A percentile compares a stretch with the other conserved stretches of the same genome.
Conservation (phyloP, 2,797 vertebrate species). For the Setipinna tenuifilis region DNA sequence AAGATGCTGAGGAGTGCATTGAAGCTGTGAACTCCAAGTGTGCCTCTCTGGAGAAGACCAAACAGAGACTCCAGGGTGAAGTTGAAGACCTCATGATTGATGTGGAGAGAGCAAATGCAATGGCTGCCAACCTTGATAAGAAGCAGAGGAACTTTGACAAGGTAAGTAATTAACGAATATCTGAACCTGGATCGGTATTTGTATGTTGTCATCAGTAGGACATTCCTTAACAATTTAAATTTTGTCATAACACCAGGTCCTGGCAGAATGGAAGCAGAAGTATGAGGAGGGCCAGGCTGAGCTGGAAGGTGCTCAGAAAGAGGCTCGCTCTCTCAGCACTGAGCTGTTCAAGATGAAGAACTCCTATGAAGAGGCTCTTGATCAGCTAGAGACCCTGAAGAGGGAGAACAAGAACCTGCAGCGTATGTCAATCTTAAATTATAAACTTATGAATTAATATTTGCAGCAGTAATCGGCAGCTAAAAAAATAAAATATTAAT, state of each 20-base stretch:
- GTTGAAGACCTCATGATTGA: conserved; percentile 88
- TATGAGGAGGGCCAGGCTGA: conserved; percentile 85
- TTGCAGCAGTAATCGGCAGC: no score
- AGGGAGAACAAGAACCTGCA: conserved; percentile 88
- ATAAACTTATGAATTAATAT: no score
- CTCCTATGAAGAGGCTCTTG: conserved; percentile 84
- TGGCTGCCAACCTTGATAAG: conserved; percentile 81
- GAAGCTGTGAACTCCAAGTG: conserved; percentile 85
- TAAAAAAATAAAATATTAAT: no score
- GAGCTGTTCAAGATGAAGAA: conserved; percentile 88
- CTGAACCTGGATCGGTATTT: no score
- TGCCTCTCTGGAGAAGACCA: conserved; percentile 85
- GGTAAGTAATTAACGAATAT: conserved; percentile 57
- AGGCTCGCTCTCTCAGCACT: conserved; percentile 80
- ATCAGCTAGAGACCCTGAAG: conserved; percentile 84
- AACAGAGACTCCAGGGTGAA: conserved; percentile 83
- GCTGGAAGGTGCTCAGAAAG: conserved; percentile 82
- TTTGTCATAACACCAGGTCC: conserved; percentile 54
- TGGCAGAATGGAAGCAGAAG: conserved; percentile 86
- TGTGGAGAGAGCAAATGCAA: conserved; percentile 79
- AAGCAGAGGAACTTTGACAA: conserved; percentile 87
- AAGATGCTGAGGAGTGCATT: conserved; percentile 82
- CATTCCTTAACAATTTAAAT: no score
- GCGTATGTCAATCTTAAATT: conserved; percentile 53
- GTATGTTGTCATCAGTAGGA: no score